Base-by-base conservation (phyloP, 2,888 invertebrate species). In the Tinea semifulvella region DNA sequence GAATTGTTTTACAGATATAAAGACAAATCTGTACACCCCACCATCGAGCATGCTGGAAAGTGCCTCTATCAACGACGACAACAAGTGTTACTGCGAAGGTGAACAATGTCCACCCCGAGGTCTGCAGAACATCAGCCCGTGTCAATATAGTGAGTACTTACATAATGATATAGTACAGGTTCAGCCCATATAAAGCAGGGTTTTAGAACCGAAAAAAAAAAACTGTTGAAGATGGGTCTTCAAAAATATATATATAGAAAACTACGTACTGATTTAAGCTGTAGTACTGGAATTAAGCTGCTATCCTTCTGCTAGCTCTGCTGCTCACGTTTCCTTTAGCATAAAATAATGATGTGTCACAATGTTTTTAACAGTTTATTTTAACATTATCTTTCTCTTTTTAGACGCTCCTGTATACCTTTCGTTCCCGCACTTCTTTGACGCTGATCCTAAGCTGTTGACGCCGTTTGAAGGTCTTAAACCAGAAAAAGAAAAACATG, bases 341-440 rank as follows among this genome's bases (percentile, higher is more conserved):
- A n/a, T n/a, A n/a, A n/a, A n/a, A n/a, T n/a, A n/a, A n/a, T n/a
- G n/a, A n/a, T n/a, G n/a, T n/a, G n/a, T n/a, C n/a, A n/a, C n/a
- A n/a, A n/a, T n/a, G n/a, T n/a, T n/a, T n/a, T n/a, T n/a, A n/a
- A n/a, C n/a, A n/a, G n/a, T n/a, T n/a, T n/a, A n/a, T n/a, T n/a
- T n/a, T n/a, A n/a, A n/a, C n/a, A n/a, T n/a, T 6, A 31, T 31
- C 14, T 7, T 22, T 22, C 5, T 45, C 46, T 44, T 72, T 70
- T 2, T 65, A 92, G 92, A 89, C 59, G 94, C 94, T 0, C 96
- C 96, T 0, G 90, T 96, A 0, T 92, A 91, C 53, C 77, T 95
- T 6, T 96, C 95, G 0, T 92, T 90, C 65, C 95, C 95, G 0
- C 96, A 96, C 63, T 96, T 95, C 71, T 91, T 88, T 64, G 88